Evolutionary conservation across 2,797 vertebrate species (phyloP).

Genomic region (Platalea minor): DNA sequence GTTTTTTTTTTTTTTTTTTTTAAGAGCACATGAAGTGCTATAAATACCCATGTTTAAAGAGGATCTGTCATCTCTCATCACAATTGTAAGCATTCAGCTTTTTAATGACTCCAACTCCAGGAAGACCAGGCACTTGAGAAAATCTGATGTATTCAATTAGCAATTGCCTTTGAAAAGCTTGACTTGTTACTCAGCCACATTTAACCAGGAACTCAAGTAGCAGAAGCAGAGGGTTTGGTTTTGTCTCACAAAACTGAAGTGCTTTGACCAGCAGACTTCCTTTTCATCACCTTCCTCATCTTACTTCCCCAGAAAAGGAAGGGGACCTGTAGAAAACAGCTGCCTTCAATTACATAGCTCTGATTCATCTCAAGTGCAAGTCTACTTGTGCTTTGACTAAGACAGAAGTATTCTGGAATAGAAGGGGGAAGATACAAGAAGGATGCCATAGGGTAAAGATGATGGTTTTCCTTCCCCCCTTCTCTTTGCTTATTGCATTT

Average conservation of each 20-base stretch:
- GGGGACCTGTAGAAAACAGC: not conserved
- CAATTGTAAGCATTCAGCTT: not conserved
- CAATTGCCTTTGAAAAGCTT: not conserved
- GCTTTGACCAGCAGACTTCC: not conserved
- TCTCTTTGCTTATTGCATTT: not conserved
- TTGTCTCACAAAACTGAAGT: not conserved
- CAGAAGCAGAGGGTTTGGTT: not conserved
- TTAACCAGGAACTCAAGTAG: not conserved
- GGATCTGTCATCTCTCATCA: not conserved
- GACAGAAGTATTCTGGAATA: not conserved
- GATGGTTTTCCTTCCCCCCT: not conserved
- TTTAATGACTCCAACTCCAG: not conserved
- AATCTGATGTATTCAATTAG: not conserved
- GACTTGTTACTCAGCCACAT: not conserved
- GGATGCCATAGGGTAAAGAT: not conserved
- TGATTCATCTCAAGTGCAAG: not conserved
- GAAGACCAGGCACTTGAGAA: not conserved
- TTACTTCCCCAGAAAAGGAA: not conserved
- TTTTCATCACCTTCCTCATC: not conserved
- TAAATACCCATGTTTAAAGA: not conserved
- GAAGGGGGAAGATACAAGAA: not conserved
- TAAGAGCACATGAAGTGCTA: not conserved
- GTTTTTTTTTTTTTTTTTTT: not conserved
- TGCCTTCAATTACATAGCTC: not conserved
- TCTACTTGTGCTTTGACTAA: not conserved